phyloP scores from a whole-genome alignment of 2,113 vertebrate genomes.

The Nyctibius bracteatus region DNA sequence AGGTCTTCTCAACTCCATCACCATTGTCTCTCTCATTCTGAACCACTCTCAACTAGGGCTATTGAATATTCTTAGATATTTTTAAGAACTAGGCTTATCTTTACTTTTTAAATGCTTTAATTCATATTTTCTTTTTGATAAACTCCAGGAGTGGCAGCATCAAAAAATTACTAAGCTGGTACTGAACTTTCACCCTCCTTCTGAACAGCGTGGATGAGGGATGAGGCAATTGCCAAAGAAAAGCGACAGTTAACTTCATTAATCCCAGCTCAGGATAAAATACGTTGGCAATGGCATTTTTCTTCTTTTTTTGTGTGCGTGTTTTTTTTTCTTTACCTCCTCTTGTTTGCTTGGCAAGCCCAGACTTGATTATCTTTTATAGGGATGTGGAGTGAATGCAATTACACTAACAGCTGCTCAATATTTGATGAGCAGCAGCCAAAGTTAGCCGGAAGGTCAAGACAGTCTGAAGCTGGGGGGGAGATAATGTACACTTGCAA shows the following conservation, averaged over 20 bases:
- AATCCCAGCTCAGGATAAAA: not conserved
- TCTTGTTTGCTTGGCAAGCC: not conserved
- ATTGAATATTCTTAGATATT: not conserved
- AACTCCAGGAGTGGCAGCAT: not conserved
- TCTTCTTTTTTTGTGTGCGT: not conserved
- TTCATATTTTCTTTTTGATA: not conserved
- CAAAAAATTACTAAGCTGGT: not conserved
- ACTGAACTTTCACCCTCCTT: not conserved
- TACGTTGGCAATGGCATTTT: not conserved
- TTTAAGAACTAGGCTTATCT: not conserved
- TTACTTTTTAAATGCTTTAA: not conserved
- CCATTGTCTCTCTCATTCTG: not conserved
- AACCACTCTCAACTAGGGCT: not conserved
- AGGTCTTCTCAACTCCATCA: not conserved
- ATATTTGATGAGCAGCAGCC: slow-evolving; percentile 51
- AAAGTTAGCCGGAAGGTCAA: slow-evolving; percentile 25
- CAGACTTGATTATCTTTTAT: not conserved
- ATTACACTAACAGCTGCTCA: slow-evolving; percentile 37
- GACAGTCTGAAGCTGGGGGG: not conserved
- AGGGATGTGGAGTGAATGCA: not conserved
- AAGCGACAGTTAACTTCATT: not conserved
- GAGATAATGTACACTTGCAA: slow-evolving; percentile 18
- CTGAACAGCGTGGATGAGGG: not conserved
- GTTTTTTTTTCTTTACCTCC: not conserved
- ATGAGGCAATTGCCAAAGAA: not conserved